These are phyloP conservation scores for Drosophila littoralis DNA, from an alignment of 1,140 invertebrate species.

Conservation along the genomic window DNA sequence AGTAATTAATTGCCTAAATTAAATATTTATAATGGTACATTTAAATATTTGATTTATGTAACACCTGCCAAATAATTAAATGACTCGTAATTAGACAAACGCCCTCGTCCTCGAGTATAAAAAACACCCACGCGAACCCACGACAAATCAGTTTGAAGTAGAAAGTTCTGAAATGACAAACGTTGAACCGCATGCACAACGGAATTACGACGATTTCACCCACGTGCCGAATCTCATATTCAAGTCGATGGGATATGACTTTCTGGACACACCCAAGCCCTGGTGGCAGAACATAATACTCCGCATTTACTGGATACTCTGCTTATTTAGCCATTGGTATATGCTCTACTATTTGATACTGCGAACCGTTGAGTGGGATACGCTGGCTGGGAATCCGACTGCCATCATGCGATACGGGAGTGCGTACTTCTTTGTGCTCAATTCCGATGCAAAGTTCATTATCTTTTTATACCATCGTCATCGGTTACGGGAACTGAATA, in stretches of 20 bases:
- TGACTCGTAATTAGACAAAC: constrained; percentile 8
- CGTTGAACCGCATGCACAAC: background rate
- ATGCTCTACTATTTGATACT: constrained; percentile 31
- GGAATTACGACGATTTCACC: constrained; percentile 53
- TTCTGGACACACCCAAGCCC: constrained; percentile 36
- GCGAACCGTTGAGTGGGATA: constrained; percentile 40
- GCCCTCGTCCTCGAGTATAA: constrained; percentile 40
- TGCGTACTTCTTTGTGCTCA: constrained; percentile 47
- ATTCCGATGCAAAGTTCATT: constrained; percentile 38
- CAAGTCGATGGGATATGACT: constrained; percentile 52
- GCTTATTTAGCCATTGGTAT: constrained; percentile 41
- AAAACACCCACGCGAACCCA: constrained; percentile 13
- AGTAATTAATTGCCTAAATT: background rate
- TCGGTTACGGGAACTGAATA: constrained; percentile 7
- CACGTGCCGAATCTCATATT: constrained; percentile 51
- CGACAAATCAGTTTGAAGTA: constrained; percentile 26
- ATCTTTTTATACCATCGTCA: constrained; percentile 45
- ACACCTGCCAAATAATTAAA: constrained; percentile 2
- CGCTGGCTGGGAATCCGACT: constrained; percentile 29
- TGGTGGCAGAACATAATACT: constrained; percentile 29
- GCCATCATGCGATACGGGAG: constrained; percentile 48
- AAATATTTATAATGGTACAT: background rate
- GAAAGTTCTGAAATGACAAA: constrained; percentile 19
- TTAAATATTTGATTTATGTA: constrained; percentile 20
- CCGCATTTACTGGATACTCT: constrained; percentile 18